Evolutionary conservation across 2,888 invertebrate species (phyloP).

Genomic region (Noctua fimbriata): DNA sequence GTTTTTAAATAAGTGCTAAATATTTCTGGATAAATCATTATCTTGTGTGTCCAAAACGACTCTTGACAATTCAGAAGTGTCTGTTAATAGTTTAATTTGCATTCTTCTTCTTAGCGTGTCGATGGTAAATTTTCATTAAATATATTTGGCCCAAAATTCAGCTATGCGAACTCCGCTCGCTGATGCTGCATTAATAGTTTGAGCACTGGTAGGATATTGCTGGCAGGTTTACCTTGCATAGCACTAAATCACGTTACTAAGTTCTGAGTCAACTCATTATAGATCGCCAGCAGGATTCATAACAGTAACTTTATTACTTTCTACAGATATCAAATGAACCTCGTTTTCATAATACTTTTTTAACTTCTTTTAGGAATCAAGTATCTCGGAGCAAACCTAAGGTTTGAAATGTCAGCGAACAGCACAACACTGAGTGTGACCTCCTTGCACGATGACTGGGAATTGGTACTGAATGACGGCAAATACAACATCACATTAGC

Average conservation of each 20-base stretch:
- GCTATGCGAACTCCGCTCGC: too few species aligned
- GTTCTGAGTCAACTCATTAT: not conserved
- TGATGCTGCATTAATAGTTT: not conserved
- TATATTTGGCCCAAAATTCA: too few species aligned
- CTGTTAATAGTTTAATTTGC: not conserved
- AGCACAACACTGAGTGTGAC: constrained; percentile 78
- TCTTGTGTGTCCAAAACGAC: not conserved
- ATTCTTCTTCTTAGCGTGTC: not conserved
- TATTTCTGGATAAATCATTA: not conserved
- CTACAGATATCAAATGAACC: not conserved
- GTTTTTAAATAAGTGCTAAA: not conserved
- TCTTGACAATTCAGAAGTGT: not conserved
- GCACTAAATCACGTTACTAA: not conserved
- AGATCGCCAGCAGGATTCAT: not conserved
- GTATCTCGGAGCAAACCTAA: constrained; percentile 84
- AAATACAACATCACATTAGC: constrained; percentile 82
- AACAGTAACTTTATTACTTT: not conserved
- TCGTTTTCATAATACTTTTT: not conserved
- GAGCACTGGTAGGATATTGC: not conserved
- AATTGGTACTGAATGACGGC: constrained; percentile 80
- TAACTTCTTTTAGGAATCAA: constrained; percentile 80
- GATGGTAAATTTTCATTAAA: too few species aligned
- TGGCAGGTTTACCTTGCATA: not conserved
- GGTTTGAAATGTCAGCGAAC: constrained; percentile 76
- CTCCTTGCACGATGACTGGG: constrained; percentile 79